These are phyloP conservation scores for Drosophila nr. fundita DNA, from an alignment of 2,888 invertebrate genomes.

Conservation along the genomic window DNA sequence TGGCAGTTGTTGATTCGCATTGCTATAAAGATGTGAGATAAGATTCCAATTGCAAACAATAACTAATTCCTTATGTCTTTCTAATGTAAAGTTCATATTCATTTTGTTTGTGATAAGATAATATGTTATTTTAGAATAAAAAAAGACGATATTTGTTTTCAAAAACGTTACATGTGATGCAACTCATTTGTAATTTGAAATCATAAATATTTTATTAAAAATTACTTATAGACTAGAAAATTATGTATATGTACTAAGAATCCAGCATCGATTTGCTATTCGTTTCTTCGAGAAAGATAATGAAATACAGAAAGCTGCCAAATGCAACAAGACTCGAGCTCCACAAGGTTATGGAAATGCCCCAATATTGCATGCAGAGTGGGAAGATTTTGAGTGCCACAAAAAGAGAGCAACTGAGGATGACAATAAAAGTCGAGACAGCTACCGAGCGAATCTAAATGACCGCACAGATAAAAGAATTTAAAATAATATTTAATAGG, in stretches of 20 bases:
- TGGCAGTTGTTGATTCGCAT: background rate
- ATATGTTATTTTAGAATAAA: background rate
- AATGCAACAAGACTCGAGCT: constrained; percentile 59
- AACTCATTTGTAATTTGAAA: background rate
- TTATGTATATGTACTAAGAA: constrained; percentile 15
- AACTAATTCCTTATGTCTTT: background rate
- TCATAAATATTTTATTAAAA: background rate
- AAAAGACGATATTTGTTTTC: background rate
- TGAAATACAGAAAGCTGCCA: constrained; percentile 65
- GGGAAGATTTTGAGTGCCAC: constrained; percentile 72
- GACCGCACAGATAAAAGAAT: background rate
- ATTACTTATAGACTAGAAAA: background rate
- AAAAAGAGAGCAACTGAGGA: constrained; percentile 66
- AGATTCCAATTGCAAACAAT: constrained; percentile 8
- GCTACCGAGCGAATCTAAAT: constrained; percentile 74
- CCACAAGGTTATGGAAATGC: constrained; percentile 75
- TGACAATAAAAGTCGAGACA: constrained; percentile 58
- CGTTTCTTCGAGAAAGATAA: constrained; percentile 74
- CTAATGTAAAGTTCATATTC: background rate
- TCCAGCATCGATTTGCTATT: constrained; percentile 75
- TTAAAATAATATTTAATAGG: background rate
- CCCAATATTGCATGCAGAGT: constrained; percentile 58
- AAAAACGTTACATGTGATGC: background rate
- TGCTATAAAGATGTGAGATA: constrained; percentile 42
- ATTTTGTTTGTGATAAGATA: background rate